Evolutionary conservation across 2,797 vertebrate genomes (phyloP).

Genomic region (Lithobates sylvaticus): DNA sequence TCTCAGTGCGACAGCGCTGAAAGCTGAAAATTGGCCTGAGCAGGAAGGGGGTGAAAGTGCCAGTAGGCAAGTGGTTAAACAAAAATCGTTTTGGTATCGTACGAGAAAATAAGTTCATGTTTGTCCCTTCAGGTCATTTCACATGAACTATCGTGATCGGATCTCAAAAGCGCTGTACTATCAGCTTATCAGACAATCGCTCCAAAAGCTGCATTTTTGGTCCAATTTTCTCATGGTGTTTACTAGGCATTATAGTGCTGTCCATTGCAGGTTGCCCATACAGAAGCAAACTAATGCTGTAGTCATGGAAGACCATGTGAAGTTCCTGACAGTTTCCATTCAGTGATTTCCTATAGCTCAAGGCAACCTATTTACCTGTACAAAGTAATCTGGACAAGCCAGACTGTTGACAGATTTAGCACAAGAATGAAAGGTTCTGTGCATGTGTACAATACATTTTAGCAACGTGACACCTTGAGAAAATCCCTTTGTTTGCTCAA

Average conservation of each 20-base stretch:
- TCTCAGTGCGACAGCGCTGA: too few relatives aligned
- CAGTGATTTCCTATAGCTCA: neutral
- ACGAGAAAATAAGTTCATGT: too few relatives aligned
- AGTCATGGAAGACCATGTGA: neutral
- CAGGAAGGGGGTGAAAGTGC: too few relatives aligned
- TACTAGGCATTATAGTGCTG: neutral
- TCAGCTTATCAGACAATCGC: too few relatives aligned
- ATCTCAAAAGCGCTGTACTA: too few relatives aligned
- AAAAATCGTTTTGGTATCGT: too few relatives aligned
- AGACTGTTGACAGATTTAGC: conserved; percentile 1
- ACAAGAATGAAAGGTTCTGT: conserved; percentile 10
- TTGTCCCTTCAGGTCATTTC: too few relatives aligned
- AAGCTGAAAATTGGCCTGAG: too few relatives aligned
- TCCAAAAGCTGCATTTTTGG: too few relatives aligned
- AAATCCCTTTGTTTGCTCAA: neutral
- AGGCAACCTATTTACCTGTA: neutral
- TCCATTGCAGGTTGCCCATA: neutral
- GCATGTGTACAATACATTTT: conserved; percentile 1
- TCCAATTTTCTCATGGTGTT: too few relatives aligned
- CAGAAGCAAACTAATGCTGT: neutral
- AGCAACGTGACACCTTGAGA: conserved; percentile 2
- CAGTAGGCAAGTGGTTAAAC: too few relatives aligned
- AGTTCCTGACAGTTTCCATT: neutral
- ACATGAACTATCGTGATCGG: too few relatives aligned
- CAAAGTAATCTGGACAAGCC: neutral